These are phyloP conservation scores for Lysandra bellargus DNA, from an alignment of 2,888 invertebrate genomes.

Conservation along the genomic window DNA sequence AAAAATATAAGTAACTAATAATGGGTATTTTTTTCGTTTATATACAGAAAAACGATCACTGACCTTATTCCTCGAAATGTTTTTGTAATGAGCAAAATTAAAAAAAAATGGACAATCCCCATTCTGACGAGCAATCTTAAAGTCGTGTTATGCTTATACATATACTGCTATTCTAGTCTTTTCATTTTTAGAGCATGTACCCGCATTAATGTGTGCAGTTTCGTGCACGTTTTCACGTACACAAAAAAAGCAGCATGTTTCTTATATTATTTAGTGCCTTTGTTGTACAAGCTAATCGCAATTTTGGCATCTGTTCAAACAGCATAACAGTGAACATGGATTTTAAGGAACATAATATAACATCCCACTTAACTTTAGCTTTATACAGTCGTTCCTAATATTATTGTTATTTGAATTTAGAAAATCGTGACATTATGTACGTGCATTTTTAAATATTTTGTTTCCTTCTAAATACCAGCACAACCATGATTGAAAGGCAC, in stretches of 20 bases:
- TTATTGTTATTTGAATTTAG: neutral
- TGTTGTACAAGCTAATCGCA: constrained; percentile 45
- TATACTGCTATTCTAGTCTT: neutral
- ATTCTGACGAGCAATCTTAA: too few relatives aligned
- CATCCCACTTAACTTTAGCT: constrained; percentile 2
- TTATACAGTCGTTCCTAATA: neutral
- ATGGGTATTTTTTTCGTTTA: too few relatives aligned
- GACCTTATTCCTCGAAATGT: too few relatives aligned
- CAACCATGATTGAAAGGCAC: too few relatives aligned
- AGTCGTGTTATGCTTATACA: too few relatives aligned
- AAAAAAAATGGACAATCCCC: too few relatives aligned
- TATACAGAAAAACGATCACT: too few relatives aligned
- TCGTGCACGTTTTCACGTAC: neutral
- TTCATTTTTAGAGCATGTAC: neutral
- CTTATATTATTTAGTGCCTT: constrained; percentile 26
- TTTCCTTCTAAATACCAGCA: too few relatives aligned
- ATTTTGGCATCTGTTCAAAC: constrained; percentile 51
- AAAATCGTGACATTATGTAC: neutral
- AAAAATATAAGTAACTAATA: too few relatives aligned
- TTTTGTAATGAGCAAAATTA: too few relatives aligned
- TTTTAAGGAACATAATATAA: constrained; percentile 29
- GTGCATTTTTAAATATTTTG: too few relatives aligned
- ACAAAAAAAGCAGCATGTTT: constrained; percentile 19
- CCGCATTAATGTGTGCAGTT: constrained; percentile 25
- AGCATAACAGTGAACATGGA: constrained; percentile 41